A percentile compares a stretch with the other conserved stretches of the same genome.
These are phyloP conservation scores for Coryphaenoides rupestris DNA, from an alignment of 2,113 vertebrate species.

Conservation along the genomic window DNA sequence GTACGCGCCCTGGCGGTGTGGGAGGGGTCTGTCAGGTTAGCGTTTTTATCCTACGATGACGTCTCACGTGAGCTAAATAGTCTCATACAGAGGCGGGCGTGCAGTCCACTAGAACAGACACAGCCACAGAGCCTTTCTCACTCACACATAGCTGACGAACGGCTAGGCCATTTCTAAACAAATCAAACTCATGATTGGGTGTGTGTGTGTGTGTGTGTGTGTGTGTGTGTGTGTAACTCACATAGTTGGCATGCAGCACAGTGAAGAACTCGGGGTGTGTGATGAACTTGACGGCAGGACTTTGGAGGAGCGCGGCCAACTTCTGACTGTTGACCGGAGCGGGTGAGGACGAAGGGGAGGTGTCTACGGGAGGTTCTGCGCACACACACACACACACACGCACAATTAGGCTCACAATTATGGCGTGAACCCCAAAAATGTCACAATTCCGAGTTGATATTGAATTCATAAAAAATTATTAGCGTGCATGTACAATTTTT, in stretches of 20 bases:
- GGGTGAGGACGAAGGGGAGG: constrained; percentile 49
- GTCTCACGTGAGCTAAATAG: too few species aligned
- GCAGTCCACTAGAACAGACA: too few species aligned
- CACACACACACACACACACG: neutral
- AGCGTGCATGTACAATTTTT: too few species aligned
- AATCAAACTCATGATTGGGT: neutral
- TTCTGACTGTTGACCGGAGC: constrained; percentile 89
- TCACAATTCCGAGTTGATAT: too few species aligned
- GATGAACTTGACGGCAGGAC: constrained; percentile 96
- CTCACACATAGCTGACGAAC: too few species aligned
- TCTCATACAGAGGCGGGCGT: too few species aligned
- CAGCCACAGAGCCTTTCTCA: too few species aligned
- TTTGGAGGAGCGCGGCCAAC: constrained; percentile 89
- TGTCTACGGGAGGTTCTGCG: neutral
- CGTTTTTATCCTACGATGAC: too few species aligned
- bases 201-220: neutral
- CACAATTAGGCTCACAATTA: constrained; percentile 1
- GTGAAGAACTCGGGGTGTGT: constrained; percentile 98
- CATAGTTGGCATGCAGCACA: constrained; percentile 92
- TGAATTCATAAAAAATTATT: too few species aligned
- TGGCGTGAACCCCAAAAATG: too few species aligned
- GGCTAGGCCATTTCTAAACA: too few species aligned
- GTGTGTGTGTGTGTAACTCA: constrained; percentile 67
- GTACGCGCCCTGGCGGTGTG: constrained; percentile 83
- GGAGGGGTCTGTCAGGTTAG: too few species aligned